Evolutionary conservation across 2,113 vertebrate genomes (phyloP), one percentile per base, ranked within the genome.

Genomic region (Sclerurus mexicanus): DNA sequence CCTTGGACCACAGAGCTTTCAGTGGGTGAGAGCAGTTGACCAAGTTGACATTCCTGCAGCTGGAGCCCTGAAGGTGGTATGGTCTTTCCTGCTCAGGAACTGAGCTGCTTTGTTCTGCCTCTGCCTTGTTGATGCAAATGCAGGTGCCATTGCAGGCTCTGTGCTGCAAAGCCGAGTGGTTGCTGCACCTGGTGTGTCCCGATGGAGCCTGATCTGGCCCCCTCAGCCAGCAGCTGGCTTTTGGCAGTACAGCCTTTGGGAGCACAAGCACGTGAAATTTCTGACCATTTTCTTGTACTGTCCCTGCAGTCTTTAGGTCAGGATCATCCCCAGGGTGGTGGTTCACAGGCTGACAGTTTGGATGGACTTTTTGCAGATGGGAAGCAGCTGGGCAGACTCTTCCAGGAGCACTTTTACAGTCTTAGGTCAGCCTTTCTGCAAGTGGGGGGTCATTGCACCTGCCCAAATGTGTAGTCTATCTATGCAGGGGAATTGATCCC

Each of bases 141-240:
- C n/a, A 56, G 49, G 53, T 90, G 75, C 47, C 21, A 5, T 18
- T 42, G 67, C 39, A 44, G 35, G 49, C 62, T 83, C 55, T 2
- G 3, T 4, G 2, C 63, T 1, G 0, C 4, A 7, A 60, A n/a
- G 72, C 53, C 0, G 1, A 12, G 56, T 2, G 7, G 44, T 33
- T 80, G 44, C 63, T 60, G 67, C 22, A 16, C 28, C 37, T 49
- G 19, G 10, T 39, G 49, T 31, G 21, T n/a, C 35, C 37, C 1
- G 1, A 13, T 30, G 25, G 55, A 81, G 73, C 60, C 37, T n/a
- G 10, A 18, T 10, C 44, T 23, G 7, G 14, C 40, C 21, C 27
- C 60, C 24, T 27, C 3, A 4, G 39, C 39, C 46, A 44, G 28
- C 24, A 64, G 33, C 6, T 4, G 16, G 10, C 44, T 67, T 89